Base-by-base conservation (phyloP, 2,888 invertebrate species). In the Thymelicus sylvestris region DNA sequence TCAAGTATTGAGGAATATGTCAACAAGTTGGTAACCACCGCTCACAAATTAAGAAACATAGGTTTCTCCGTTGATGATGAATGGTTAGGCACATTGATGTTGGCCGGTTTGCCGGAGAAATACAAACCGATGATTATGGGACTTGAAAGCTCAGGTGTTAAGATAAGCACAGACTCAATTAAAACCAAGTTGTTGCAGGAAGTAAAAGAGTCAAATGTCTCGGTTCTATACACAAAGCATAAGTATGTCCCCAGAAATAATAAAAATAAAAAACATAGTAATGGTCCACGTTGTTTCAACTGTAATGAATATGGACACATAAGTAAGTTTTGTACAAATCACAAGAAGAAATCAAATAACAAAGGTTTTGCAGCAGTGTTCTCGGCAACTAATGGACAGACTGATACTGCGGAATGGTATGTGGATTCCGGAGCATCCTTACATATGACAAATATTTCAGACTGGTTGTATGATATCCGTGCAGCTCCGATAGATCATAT, bases 361-460 rank as follows among this genome's bases (percentile, higher is more conserved):
- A 7, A 39, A 39, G 39, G 39, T 7, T 39, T 7, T 39, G 39
- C 7, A 6, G 39, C 39, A 39, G 39, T 7, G 7, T 39, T 39
- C 7, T 39, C 39, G 3, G 39, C 39, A 39, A 7, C 39, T 7
- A 39, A 6, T 39, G 39, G 19, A 19, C 19, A 44, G 44, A 19
- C 3, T 19, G 44, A 44, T 44, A 19, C 19, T 62, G 10, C 15
- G 48, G 39, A 39, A 4, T 65, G 65, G 63, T 63, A 31, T 66
- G 57, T 66, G 44, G 66, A 66, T 44, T 66, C 66, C 1, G 66
- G 66, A 31, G 66, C 66, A 2, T 66, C 66, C 15, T 44, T 66
- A 57, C 66, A 66, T n/a, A 66, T 66, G 66, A 44, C 57, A 12
- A 57, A 57, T 41, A 66, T n/a, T 15, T 4, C n/a, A 24, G 44